Base-by-base conservation (phyloP, 2,113 vertebrate genomes). In the Beaufortia kweichowensis region DNA sequence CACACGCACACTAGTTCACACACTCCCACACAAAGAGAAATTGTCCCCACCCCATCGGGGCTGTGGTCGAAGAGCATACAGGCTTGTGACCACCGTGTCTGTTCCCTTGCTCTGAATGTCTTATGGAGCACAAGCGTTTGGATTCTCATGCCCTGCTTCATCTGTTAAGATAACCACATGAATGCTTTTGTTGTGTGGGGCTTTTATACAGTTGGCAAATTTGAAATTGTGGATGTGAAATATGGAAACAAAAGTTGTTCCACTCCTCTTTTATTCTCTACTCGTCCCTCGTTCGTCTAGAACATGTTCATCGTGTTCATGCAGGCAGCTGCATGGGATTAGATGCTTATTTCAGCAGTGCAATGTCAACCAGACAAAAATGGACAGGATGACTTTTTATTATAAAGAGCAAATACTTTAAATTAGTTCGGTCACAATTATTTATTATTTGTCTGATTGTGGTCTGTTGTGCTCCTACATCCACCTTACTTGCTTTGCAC, bases 1-100 rank as follows among this genome's bases (percentile, higher is more conserved):
- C 53, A 75, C 26, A 41, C 56, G 28, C 26, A 33, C 75, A 14
- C 11, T 31, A 43, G 35, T 21, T 17, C 55, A 41, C 69, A 63
- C 56, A 75, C 17, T 41, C 14, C 6, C 50, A 26, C 23, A 79
- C 77, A 82, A 82, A 79, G 81, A 76, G 46, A 35, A 60, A 50
- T 29, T 24, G 61, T 68, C 65, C 67, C 67, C 61, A 72, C 53
- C 73, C 78, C 53, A 7, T 79, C 19, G 63, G 53, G 70, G 67
- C 66, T 68, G 53, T 76, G 53, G 66, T 79, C 39, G 19, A 26
- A 50, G 29, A 55, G 55, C 61, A 65, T 65, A 65, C 65, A 65
- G 41, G 23, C 61, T 69, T 50, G 55, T 35, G 78, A 74, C 33
- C 53, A 43, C 31, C 50, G 62, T 70, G 70, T 78, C 35, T 72